Percentiles rank a stretch among this genome's conserved stretches.
phyloP scores from a whole-genome alignment of 2,113 vertebrate species.

The Ceyx margarethae region DNA sequence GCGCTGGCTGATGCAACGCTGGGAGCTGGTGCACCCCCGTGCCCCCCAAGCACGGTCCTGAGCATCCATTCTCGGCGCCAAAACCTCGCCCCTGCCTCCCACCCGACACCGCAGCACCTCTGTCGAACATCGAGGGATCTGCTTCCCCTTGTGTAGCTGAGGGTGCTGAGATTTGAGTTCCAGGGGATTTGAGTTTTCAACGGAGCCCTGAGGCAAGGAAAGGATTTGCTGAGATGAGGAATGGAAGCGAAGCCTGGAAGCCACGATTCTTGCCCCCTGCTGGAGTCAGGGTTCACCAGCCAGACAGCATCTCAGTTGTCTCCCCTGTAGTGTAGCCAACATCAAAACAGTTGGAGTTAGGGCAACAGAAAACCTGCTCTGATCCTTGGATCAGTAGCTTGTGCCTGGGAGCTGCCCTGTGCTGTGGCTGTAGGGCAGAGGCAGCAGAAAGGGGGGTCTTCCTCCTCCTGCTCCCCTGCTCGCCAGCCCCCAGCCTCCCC shows the following conservation, averaged over 20 bases:
- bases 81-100: neutral
- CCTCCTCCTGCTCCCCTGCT: too few relatives aligned
- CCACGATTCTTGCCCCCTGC: fast-evolving
- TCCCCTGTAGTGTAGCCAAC: neutral
- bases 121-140: fast-evolving
- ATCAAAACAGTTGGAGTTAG: fast-evolving
- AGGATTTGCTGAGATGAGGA: neutral
- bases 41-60: fast-evolving
- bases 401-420: neutral
- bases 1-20: neutral
- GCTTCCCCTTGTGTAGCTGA: fast-evolving
- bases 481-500: neutral
- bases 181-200: neutral
- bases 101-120: fast-evolving
- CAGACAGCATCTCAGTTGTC: fast-evolving
- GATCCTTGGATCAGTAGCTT: fast-evolving
- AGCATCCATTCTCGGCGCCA: fast-evolving
- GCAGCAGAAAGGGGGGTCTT: neutral
- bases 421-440: neutral
- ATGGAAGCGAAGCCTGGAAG: neutral
- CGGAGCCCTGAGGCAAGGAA: neutral
- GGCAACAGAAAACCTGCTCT: neutral
- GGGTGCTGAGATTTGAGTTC: fast-evolving
- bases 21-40: neutral
- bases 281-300: neutral